These are phyloP conservation scores for Vespertilio murinus DNA, from an alignment of 2,797 vertebrate species.

Conservation along the genomic window DNA sequence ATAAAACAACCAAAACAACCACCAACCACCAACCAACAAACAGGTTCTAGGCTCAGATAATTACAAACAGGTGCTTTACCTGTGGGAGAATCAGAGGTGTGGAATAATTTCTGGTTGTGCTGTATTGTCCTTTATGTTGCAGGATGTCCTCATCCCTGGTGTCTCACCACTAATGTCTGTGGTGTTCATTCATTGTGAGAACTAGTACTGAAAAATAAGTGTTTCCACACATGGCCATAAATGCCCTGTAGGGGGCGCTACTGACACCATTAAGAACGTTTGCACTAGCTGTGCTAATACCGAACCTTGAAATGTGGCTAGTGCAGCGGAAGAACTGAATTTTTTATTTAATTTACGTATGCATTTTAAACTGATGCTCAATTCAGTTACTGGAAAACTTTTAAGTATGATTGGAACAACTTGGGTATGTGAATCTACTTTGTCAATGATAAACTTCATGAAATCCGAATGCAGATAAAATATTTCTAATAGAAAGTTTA, in stretches of 20 bases:
- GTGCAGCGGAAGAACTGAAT: not conserved
- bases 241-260: conserved; percentile 36
- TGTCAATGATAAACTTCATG: not conserved
- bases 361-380: not conserved
- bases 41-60: not conserved
- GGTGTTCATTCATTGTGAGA: not conserved
- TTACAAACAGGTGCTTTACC: not conserved
- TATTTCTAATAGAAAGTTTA: not conserved
- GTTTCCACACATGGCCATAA: not conserved
- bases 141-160: not conserved
- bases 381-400: not conserved
- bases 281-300: not conserved
- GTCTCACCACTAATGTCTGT: not conserved
- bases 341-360: not conserved
- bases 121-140: not conserved
- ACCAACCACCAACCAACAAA: not conserved
- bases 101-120: not conserved
- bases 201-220: not conserved
- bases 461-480: conserved; percentile 3
- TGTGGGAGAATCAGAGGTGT: not conserved
- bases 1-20: not conserved
- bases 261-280: not conserved
- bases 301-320: not conserved
- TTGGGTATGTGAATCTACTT: not conserved
- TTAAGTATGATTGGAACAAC: not conserved